Percentiles rank a stretch among this genome's conserved stretches.
Conservation (phyloP, 2,797 vertebrate genomes). For the Sardinella longiceps region DNA sequence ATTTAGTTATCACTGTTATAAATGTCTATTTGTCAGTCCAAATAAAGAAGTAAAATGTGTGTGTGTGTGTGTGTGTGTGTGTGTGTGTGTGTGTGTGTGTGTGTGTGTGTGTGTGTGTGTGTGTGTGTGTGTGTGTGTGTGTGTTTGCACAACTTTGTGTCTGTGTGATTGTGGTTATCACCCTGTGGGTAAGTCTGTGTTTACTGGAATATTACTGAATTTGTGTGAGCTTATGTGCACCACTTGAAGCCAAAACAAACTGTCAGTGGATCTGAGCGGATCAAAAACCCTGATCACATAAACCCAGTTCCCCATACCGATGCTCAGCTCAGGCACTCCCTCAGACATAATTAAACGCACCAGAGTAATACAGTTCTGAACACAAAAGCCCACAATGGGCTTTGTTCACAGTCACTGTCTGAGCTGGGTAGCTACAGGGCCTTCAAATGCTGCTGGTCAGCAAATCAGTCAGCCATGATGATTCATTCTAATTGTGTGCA, state of each 20-base stretch:
- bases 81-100: slow-evolving; percentile 17
- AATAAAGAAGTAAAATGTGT: too few species aligned
- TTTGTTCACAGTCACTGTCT: neutral
- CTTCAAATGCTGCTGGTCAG: slow-evolving; percentile 29
- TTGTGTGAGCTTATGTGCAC: neutral
- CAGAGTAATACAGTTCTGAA: neutral
- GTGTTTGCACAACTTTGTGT: too few species aligned
- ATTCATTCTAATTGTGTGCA: slow-evolving; percentile 29
- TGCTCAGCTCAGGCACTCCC: too few species aligned
- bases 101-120: neutral
- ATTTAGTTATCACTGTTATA: too few species aligned
- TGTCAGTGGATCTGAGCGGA: neutral
- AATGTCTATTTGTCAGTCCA: too few species aligned
- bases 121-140: neutral
- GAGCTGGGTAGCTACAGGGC: neutral
- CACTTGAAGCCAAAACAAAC: neutral
- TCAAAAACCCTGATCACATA: neutral
- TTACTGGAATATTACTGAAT: neutral
- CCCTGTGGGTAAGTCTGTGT: neutral
- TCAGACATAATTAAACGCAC: neutral
- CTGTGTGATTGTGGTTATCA: too few species aligned
- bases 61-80: neutral
- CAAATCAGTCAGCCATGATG: slow-evolving; percentile 33
- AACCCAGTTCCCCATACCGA: too few species aligned
- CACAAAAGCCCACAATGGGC: neutral